A percentile compares a stretch with the other conserved stretches of the same genome.
These are phyloP conservation scores for Hetaerina americana DNA, from an alignment of 1,140 invertebrate species.

Conservation along the genomic window DNA sequence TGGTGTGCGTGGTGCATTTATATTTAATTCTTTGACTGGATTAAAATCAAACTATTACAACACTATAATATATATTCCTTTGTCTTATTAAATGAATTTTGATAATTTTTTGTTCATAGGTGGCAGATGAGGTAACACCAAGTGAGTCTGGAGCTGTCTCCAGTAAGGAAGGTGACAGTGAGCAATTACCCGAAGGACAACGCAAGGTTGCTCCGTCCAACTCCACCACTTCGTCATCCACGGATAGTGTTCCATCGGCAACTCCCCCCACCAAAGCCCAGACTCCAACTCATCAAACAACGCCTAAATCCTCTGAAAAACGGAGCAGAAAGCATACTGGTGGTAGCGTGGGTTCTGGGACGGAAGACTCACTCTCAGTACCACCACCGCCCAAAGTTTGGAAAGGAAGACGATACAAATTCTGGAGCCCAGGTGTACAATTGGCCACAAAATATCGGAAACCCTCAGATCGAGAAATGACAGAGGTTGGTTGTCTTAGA, in stretches of 20 bases:
- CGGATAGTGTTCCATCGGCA: background rate
- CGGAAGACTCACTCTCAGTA: constrained; percentile 23
- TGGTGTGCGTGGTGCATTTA: too few relatives aligned
- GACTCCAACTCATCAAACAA: background rate
- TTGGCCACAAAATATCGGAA: constrained; percentile 58
- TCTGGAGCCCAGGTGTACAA: constrained; percentile 44
- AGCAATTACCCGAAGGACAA: background rate
- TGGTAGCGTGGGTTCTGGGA: background rate
- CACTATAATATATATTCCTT: too few relatives aligned
- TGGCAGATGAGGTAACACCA: too few relatives aligned
- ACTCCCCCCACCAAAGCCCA: background rate
- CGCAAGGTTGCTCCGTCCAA: background rate
- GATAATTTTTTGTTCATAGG: too few relatives aligned
- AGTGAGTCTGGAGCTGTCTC: too few relatives aligned
- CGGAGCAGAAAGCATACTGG: background rate
- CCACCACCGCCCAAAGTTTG: constrained; percentile 49
- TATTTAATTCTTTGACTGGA: too few relatives aligned
- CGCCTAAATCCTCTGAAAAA: background rate
- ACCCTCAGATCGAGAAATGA: constrained; percentile 66
- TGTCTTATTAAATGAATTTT: too few relatives aligned
- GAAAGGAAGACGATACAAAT: constrained; percentile 58
- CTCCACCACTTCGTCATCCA: background rate
- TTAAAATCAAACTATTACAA: too few relatives aligned
- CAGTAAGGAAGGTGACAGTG: background rate
- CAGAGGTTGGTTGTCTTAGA: constrained; percentile 52